Conservation (phyloP, 2,113 vertebrate genomes). For the Cricetomys ansorgei region DNA sequence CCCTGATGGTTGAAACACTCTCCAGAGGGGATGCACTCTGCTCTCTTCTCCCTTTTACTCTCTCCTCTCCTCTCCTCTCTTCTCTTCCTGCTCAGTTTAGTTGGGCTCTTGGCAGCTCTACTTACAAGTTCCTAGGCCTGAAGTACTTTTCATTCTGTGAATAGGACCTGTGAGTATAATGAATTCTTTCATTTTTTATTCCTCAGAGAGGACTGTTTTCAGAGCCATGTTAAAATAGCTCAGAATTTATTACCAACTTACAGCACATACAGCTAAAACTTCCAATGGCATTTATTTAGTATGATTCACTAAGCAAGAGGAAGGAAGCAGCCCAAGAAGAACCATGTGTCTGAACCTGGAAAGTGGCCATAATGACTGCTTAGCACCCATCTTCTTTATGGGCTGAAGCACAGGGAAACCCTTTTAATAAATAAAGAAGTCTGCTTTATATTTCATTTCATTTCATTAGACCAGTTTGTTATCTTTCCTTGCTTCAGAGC, state of each 20-base stretch:
- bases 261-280: not conserved
- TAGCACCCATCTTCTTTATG: not conserved
- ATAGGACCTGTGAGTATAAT: not conserved
- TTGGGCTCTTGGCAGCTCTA: not conserved
- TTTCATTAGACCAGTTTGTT: not conserved
- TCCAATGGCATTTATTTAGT: not conserved
- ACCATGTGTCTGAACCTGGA: not conserved
- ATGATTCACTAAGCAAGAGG: not conserved
- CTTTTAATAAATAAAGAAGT: not conserved
- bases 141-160: not conserved
- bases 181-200: not conserved
- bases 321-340: not conserved
- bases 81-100: not conserved
- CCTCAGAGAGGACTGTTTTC: not conserved
- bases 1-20: not conserved
- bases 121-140: too few relatives aligned
- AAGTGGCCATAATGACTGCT: not conserved
- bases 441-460: not conserved
- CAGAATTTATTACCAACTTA: not conserved
- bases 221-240: not conserved
- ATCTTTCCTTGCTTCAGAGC: not conserved
- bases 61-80: not conserved
- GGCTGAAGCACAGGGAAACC: not conserved
- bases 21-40: too few relatives aligned
- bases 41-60: not conserved